Conservation (phyloP, 35 echinoderm and acorn worm species). For the Amphiura filiformis region DNA sequence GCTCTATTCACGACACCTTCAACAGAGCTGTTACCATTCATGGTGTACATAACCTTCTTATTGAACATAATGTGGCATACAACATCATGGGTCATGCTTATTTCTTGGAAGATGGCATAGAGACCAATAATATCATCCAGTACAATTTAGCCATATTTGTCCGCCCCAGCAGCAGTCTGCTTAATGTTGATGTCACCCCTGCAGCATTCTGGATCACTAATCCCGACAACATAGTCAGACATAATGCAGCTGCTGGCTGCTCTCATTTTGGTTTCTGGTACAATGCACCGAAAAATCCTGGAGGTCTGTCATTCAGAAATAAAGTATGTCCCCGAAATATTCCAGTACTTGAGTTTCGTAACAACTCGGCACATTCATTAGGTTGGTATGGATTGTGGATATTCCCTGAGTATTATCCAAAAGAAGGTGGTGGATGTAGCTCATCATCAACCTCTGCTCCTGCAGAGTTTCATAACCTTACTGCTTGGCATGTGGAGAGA, state of each 20-base stretch:
- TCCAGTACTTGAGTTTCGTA: conserved; percentile 75
- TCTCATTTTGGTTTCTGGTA: conserved; percentile 99
- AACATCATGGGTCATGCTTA: conserved; percentile 97
- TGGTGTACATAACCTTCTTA: conserved; percentile 78
- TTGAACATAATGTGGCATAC: conserved; percentile 92
- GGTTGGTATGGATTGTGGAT: conserved; percentile 98
- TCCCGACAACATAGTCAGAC: conserved; percentile 80
- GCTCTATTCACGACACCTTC: conserved; percentile 93
- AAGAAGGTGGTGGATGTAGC: conserved; percentile 10
- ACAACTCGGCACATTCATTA: conserved; percentile 78
- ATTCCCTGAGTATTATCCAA: conserved; percentile 80
- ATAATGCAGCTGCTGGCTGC: conserved; percentile 93
- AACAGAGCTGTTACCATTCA: conserved; percentile 95
- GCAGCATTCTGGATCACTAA: conserved; percentile 96
- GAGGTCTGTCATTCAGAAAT: conserved; percentile 75
- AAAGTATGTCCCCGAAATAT: conserved; percentile 81
- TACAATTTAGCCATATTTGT: conserved; percentile 96
- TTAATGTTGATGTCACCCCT: conserved; percentile 91
- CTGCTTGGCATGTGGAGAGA: conserved; percentile 81
- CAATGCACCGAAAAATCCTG: conserved; percentile 60
- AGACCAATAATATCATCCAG: conserved; percentile 87
- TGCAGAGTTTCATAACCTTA: conserved; percentile 63
- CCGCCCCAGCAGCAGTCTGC: conserved; percentile 73
- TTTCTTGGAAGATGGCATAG: conserved; percentile 95
- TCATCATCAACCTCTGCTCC: conserved; percentile 3